phyloP scores from a whole-genome alignment of 2,888 invertebrate species.

The Epinotia bilunana region DNA sequence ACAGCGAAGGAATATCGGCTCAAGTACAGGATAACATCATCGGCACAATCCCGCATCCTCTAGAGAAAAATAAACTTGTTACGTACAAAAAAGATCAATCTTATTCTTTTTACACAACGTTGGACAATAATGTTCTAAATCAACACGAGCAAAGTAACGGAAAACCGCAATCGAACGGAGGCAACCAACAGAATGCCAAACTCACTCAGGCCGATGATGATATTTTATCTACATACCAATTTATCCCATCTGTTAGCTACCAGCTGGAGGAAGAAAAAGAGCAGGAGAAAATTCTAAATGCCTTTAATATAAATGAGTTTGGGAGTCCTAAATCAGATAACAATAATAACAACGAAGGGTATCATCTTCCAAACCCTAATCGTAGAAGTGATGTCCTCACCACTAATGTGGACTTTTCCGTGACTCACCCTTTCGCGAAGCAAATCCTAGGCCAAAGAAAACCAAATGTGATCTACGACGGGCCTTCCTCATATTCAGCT shows the following conservation, averaged over 20 bases:
- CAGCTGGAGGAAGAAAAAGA: slow-evolving; percentile 71
- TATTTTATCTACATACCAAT: slow-evolving; percentile 63
- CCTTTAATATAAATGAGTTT: slow-evolving; percentile 68
- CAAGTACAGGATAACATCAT: slow-evolving; percentile 75
- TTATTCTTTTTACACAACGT: slow-evolving; percentile 71
- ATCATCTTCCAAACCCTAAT: slow-evolving; percentile 52
- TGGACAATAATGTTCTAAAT: slow-evolving; percentile 57
- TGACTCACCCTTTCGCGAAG: slow-evolving; percentile 62
- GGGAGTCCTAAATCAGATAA: slow-evolving; percentile 59
- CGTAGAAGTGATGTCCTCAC: slow-evolving; percentile 56
- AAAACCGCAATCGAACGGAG: slow-evolving; percentile 48
- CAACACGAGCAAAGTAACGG: slow-evolving; percentile 51
- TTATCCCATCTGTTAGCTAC: slow-evolving; percentile 73
- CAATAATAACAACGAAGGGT: slow-evolving; percentile 47
- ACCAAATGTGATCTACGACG: slow-evolving; percentile 65
- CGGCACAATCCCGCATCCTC: slow-evolving; percentile 74
- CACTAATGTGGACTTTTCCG: slow-evolving; percentile 62
- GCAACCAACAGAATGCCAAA: slow-evolving; percentile 51
- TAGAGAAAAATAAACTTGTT: slow-evolving; percentile 69
- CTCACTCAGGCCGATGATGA: slow-evolving; percentile 51
- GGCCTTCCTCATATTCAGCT: slow-evolving; percentile 77
- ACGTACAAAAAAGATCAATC: slow-evolving; percentile 77
- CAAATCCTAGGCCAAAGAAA: slow-evolving; percentile 53
- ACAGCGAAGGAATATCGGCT: slow-evolving; percentile 71
- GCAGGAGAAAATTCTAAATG: slow-evolving; percentile 66